Evolutionary conservation across 2,797 vertebrate genomes (phyloP).

Genomic region (Lacerta bilineata): DNA sequence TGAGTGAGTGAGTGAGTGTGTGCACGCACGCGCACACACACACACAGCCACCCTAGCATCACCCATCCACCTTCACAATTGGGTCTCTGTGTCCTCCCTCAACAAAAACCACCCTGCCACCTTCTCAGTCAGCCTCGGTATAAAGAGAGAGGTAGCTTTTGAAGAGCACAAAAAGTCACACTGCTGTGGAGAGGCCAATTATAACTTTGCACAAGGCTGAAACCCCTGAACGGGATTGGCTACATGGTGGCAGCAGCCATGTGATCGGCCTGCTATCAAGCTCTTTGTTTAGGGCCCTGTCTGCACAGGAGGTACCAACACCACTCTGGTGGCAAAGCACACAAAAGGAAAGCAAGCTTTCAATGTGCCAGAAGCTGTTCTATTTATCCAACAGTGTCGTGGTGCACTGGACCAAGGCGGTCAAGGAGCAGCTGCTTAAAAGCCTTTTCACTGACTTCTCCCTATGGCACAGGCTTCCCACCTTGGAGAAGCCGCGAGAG

Average conservation of each 20-base stretch:
- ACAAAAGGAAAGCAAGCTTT: constrained; percentile 64
- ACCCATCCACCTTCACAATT: constrained; percentile 82
- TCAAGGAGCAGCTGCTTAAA: not conserved
- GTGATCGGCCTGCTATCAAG: constrained; percentile 53
- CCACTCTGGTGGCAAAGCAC: constrained; percentile 17
- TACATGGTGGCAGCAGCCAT: constrained; percentile 53
- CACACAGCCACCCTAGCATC: constrained; percentile 66
- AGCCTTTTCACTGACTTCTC: constrained; percentile 15
- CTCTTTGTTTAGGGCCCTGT: constrained; percentile 54
- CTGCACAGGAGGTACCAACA: not conserved
- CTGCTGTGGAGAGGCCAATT: constrained; percentile 46
- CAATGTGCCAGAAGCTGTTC: constrained; percentile 59
- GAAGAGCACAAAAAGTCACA: constrained; percentile 56
- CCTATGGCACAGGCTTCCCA: not conserved
- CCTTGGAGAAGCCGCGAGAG: constrained; percentile 9
- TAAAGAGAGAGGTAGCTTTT: not conserved
- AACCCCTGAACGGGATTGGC: constrained; percentile 57
- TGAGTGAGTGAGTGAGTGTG: too few relatives aligned
- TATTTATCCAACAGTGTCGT: constrained; percentile 72
- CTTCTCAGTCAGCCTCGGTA: constrained; percentile 50
- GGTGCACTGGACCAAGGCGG: constrained; percentile 26
- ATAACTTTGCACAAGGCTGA: constrained; percentile 68
- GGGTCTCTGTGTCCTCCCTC: constrained; percentile 80
- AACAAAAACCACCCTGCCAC: constrained; percentile 74
- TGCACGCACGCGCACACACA: too few relatives aligned